Base-by-base conservation (phyloP, 2,888 invertebrate species). In the Caenorhabditis sp. region DNA sequence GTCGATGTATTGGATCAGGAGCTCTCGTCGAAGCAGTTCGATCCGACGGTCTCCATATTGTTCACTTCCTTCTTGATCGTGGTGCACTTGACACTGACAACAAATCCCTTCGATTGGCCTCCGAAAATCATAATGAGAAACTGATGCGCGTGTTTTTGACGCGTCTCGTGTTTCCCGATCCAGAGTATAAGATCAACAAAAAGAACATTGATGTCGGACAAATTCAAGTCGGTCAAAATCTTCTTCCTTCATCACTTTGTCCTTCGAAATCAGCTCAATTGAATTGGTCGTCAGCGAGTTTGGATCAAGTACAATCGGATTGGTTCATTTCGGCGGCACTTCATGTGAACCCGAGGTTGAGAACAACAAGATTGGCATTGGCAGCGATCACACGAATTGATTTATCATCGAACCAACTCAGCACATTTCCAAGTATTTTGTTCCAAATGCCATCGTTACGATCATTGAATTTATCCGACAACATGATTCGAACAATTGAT, bases 351-450 rank as follows among this genome's bases (percentile, higher is more conserved):
- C 92, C 93, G 1, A 92, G 93, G 83, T 89, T 96, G 27, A 91
- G 92, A 24, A 81, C 83, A 10, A 76, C 80, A 0, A 58, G 76
- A 49, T 67, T 83, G 53, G 92, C 94, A 0, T 89, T 95, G n/a
- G 93, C 93, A 85, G 95, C 96, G 0, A 92, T 99, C 69, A 99
- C 97, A 0, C 91, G 96, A 50, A 90, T 97, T 27, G 97, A 99
- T 88, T 91, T 97, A 53, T 95, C 96, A 8, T 92, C 93, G 88
- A 99, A 97, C 89, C 92, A 92, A 69, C 90, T 99, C 60, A 91
- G 92, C 0, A 90, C 91, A 27, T 88, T 97, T 81, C 97, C 97
- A 0, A 89, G 92, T 0, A 92, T 92, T 66, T 90, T 97, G 58
- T 95, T 97, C 88, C 92, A 93, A 73, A 90, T 96, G 84, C 91